Conservation (phyloP, 2,888 invertebrate genomes). For the Parnassius orleans region DNA sequence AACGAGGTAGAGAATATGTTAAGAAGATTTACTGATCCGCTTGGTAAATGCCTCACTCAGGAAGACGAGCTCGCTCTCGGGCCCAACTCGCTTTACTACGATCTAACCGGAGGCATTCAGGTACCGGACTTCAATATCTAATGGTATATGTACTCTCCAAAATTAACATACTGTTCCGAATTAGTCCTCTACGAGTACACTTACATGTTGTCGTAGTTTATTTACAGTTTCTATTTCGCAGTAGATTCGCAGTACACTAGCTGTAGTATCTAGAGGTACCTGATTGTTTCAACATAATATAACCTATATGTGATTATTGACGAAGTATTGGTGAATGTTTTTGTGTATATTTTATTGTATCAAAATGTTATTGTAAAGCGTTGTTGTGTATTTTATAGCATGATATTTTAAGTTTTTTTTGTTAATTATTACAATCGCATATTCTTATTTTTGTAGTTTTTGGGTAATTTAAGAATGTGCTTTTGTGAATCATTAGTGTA, state of each 20-base stretch:
- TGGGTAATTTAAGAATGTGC: not conserved
- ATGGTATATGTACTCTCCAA: slow-evolving; percentile 27
- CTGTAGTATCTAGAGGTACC: slow-evolving; percentile 52
- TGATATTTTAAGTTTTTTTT: slow-evolving; percentile 32
- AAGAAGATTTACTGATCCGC: slow-evolving; percentile 62
- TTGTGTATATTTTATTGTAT: slow-evolving; percentile 28
- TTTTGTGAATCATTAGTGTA: not conserved
- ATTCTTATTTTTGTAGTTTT: slow-evolving; percentile 8
- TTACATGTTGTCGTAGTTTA: slow-evolving; percentile 24
- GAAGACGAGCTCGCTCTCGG: slow-evolving; percentile 79
- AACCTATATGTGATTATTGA: slow-evolving; percentile 29
- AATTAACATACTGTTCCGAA: slow-evolving; percentile 31
- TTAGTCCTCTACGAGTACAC: slow-evolving; percentile 25
- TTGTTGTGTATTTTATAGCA: slow-evolving; percentile 37
- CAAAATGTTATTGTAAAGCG: slow-evolving; percentile 1
- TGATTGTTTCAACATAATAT: slow-evolving; percentile 57
- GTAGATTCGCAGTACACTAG: slow-evolving; percentile 35
- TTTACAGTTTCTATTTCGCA: slow-evolving; percentile 4
- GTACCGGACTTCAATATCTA: slow-evolving; percentile 53
- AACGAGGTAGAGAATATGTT: slow-evolving; percentile 42
- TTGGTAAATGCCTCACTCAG: slow-evolving; percentile 67
- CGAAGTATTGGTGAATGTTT: slow-evolving; percentile 29
- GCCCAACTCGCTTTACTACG: slow-evolving; percentile 79
- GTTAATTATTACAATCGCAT: not conserved
- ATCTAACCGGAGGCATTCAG: slow-evolving; percentile 80